Evolutionary conservation across 2,797 vertebrate species (phyloP), one percentile per base, ranked within the genome.

Genomic region (Onychomys leucogaster): DNA sequence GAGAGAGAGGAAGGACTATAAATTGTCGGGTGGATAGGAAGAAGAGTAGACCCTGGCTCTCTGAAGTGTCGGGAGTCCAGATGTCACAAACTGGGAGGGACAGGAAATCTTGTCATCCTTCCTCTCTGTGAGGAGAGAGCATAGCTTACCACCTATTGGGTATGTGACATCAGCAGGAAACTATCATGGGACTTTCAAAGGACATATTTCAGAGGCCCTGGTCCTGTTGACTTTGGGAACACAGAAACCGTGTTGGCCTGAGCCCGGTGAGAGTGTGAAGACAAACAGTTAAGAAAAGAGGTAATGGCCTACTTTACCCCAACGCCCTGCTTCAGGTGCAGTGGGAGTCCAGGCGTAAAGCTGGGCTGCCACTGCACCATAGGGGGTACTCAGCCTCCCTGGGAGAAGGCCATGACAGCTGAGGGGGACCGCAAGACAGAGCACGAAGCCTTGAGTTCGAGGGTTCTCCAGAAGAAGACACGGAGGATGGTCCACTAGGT

Each of bases 11-110:
- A 17, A 43, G 0, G 16, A 4, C 29, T 67, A 81, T 8, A 78
- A 86, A 73, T n/a, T 34, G 29, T 61, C 46, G 46, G 59, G 21
- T 5, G 10, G 85, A 21, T 80, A 97, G 63, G 12, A 92, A 78
- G 16, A 95, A 10, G 6, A 5, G 34, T 23, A 13, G 71, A 63
- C 49, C 34, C 29, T 52, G 41, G 34, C 52, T 34, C 6, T 27
- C 65, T n/a, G 0, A 0, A 11, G 52, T 86, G 67, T 55, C n/a
- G 55, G 63, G 52, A 52, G 32, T 46, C n/a, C 46, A 12, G 25
- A 23, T 46, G 46, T 71, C 63, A 77, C 59, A 32, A 65, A 23
- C 41, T 65, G 29, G 63, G 76, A 89, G 61, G 77, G 69, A 81
- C 32, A 6, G 43, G 19, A 41, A 71, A 55, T 80, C 29, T 83